phyloP scores from a whole-genome alignment of 2,888 invertebrate genomes.

The Galeopsomyia nigrocyanea region DNA sequence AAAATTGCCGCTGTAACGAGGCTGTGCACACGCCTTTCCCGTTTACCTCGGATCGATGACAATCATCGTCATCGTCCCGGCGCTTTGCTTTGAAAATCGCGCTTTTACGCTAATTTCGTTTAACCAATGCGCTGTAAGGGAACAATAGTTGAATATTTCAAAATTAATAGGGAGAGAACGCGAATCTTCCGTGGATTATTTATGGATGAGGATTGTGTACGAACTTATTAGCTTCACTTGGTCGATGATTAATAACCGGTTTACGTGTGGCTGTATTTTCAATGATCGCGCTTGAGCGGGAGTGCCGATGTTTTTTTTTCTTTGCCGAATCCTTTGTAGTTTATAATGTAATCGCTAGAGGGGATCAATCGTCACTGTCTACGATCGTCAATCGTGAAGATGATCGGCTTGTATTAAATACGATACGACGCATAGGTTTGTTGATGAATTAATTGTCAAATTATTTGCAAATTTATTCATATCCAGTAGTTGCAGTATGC shows the following conservation, averaged over 20 bases:
- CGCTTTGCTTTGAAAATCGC: conserved; percentile 61
- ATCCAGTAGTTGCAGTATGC: too few species aligned
- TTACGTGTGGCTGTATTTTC: conserved; percentile 52
- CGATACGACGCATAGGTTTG: too few species aligned
- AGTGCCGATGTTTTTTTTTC: conserved; percentile 42
- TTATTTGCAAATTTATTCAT: too few species aligned
- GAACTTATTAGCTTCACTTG: conserved; percentile 52
- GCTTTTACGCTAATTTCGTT: conserved; percentile 59
- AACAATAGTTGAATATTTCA: conserved; percentile 34
- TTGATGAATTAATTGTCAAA: too few species aligned
- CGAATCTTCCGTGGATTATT: conserved; percentile 28
- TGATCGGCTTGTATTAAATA: too few species aligned
- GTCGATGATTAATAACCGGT: conserved; percentile 54
- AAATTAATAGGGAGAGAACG: conserved; percentile 28
- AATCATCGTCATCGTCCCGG: conserved; percentile 57
- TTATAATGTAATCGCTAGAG: not conserved
- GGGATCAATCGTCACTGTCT: too few species aligned
- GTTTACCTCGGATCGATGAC: conserved; percentile 36
- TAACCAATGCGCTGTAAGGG: not conserved
- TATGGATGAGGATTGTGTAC: conserved; percentile 30
- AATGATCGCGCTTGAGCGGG: conserved; percentile 41
- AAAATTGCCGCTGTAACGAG: too few species aligned
- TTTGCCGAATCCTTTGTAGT: conserved; percentile 46
- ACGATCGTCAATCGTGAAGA: too few species aligned
- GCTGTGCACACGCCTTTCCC: not conserved